Conservation (phyloP, 2,797 vertebrate species). For the Trachurus trachurus region DNA sequence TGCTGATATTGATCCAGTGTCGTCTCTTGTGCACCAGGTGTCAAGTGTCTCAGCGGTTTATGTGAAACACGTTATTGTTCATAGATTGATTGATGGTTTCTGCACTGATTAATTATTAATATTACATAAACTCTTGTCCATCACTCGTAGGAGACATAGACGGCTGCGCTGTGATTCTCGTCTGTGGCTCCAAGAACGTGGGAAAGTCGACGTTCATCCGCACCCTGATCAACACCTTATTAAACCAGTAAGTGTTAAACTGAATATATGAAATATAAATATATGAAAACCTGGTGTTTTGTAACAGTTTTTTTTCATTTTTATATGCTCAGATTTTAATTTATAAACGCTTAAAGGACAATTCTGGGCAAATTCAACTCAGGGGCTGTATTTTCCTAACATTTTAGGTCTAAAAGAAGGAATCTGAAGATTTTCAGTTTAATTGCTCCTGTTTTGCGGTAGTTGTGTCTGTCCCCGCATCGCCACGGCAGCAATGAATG, state of each 20-base stretch:
- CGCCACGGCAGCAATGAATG: too few relatives aligned
- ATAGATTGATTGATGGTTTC: not conserved
- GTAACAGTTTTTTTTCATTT: not conserved
- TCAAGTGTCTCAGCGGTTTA: not conserved
- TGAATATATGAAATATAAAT: not conserved
- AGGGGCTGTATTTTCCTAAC: too few relatives aligned
- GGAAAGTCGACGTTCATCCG: conserved; percentile 96
- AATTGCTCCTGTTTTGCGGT: too few relatives aligned
- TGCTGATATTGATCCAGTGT: not conserved
- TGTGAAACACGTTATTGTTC: not conserved
- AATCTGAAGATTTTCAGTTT: too few relatives aligned
- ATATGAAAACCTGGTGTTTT: not conserved
- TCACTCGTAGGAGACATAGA: conserved; percentile 88
- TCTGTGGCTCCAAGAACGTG: conserved; percentile 91
- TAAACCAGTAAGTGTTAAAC: conserved; percentile 90
- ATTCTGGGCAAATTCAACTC: too few relatives aligned
- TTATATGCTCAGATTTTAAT: not conserved
- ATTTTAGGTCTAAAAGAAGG: too few relatives aligned
- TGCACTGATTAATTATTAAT: not conserved
- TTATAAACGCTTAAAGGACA: too few relatives aligned
- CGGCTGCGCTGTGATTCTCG: conserved; percentile 90
- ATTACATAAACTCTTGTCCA: not conserved
- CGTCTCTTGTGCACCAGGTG: not conserved
- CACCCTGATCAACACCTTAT: conserved; percentile 91
- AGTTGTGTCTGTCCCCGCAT: too few relatives aligned